Conservation (phyloP, 2,888 invertebrate genomes). For the Plebejus anna region DNA sequence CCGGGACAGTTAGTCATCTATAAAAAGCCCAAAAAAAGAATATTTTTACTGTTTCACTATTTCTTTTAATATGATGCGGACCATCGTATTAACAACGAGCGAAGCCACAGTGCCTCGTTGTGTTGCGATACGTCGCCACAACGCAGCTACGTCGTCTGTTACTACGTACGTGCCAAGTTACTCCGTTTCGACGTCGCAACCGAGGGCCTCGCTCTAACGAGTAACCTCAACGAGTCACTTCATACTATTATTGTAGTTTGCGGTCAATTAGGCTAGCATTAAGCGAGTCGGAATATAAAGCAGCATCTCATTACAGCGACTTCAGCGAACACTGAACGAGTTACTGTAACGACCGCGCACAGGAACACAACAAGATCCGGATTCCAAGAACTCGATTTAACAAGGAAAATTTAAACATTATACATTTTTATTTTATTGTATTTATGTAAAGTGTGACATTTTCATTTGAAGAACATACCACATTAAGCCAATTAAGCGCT, state of each 20-base stretch:
- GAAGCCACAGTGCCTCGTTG: too few species aligned
- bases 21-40: neutral
- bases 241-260: neutral
- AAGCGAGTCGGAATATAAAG: neutral
- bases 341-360: neutral
- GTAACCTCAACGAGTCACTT: neutral
- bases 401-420: neutral
- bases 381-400: neutral
- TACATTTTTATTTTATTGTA: too few species aligned
- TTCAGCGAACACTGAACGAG: neutral
- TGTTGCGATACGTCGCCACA: neutral
- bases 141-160: too few species aligned
- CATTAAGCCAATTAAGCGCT: too few species aligned
- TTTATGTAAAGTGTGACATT: too few species aligned
- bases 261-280: neutral
- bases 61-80: neutral
- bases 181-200: neutral
- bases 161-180: too few species aligned
- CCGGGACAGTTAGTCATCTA: neutral
- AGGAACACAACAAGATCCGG: neutral
- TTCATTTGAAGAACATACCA: too few species aligned
- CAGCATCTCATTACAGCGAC: neutral
- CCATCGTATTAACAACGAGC: neutral
- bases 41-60: too few species aligned
- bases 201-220: neutral